Percentiles rank a stretch among this genome's conserved stretches.
phyloP scores from a whole-genome alignment of 2,797 vertebrate species.

The Pipistrellus pygmaeus region DNA sequence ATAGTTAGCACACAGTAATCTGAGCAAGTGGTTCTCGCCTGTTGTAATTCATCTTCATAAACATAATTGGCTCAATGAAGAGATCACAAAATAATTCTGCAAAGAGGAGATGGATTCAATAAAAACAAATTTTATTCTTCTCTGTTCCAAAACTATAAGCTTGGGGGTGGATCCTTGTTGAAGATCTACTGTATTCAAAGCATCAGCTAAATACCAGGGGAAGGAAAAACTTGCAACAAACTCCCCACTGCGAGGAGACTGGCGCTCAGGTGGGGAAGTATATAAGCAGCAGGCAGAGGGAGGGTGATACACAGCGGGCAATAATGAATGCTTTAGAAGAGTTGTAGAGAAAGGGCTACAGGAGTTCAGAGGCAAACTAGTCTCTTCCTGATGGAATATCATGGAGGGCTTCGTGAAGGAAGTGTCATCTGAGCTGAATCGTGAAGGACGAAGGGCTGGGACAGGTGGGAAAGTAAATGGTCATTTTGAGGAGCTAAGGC shows the following conservation, averaged over 20 bases:
- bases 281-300: not conserved
- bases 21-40: constrained; percentile 31
- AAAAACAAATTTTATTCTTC: constrained; percentile 30
- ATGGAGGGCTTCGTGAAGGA: not conserved
- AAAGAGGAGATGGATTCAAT: constrained; percentile 64
- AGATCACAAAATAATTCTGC: constrained; percentile 72
- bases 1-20: constrained; percentile 72
- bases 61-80: constrained; percentile 76
- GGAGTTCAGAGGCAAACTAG: not conserved
- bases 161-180: not conserved
- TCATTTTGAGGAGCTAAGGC: not conserved
- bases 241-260: not conserved
- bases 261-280: no score
- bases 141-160: constrained; percentile 17
- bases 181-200: not conserved
- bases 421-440: not conserved
- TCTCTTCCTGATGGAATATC: not conserved
- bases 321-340: not conserved
- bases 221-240: not conserved
- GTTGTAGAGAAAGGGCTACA: not conserved
- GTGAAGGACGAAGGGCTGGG: not conserved
- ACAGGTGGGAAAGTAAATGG: not conserved
- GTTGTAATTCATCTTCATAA: constrained; percentile 78
- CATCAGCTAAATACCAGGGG: not conserved
- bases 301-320: not conserved